Base-by-base conservation (phyloP, 2,888 invertebrate species). In the Kuschelorhynchus macadamiae region DNA sequence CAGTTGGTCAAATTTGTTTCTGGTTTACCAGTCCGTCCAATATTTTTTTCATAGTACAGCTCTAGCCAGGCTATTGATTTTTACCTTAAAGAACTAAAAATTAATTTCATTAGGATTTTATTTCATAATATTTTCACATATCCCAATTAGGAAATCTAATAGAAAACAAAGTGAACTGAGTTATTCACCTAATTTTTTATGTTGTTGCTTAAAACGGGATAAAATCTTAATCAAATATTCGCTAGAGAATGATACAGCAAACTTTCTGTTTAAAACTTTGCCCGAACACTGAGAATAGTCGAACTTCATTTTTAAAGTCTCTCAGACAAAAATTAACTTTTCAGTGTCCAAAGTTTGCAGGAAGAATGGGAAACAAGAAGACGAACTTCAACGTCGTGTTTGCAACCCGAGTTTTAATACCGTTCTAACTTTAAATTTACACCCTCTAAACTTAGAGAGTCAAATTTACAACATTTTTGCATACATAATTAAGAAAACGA, bases 281-380 rank as follows among this genome's bases (percentile, higher is more conserved):
- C 32, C 9, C 17, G 32, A 25, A 30, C 30, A 52, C 44, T 52
- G 44, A 52, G 52, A 66, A 66, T 66, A 65, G 56, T 56, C 46
- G 52, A 52, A 50, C 52, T 66, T 50, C 41, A 39, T 59, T 71
- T 71, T 72, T 65, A 68, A 71, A 72, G 67, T 72, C 70, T 55
- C 57, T 71, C 66, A 72, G 71, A 72, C 70, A 71, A 72, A 72
- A 74, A 75, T 72, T 72, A 73, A 71, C 68, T 65, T 72, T 68
- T 63, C 62, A 55, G 33, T 70, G 65, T 53, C 49, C 63, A 70
- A 72, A 72, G 65, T 72, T 71, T 67, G 53, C 50, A 53, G 36
- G 53, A 30, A 57, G 39, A 65, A 70, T 69, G 71, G 72, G 73
- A 73, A 72, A 73, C 71, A 74, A 68, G 57, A 65, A 62, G 60